Evolutionary conservation across 1,140 invertebrate species (phyloP), one percentile per base, ranked within the genome.

Genomic region (Ooceraea biroi): DNA sequence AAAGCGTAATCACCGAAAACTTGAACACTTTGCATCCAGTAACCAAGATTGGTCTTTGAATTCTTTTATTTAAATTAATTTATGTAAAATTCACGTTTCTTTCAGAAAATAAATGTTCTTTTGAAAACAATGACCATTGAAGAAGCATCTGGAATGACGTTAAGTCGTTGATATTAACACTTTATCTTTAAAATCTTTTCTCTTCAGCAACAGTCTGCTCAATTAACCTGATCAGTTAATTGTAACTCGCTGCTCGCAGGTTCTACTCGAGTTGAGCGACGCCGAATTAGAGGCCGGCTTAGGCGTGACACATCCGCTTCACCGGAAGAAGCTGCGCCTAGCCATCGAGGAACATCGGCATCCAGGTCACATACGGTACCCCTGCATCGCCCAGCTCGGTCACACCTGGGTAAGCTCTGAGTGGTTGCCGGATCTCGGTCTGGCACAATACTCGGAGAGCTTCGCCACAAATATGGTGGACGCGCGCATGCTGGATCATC

Each of bases 391-490:
- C 36, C 96, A 97, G 88, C 95, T 99, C 60, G 97, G 97, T 46
- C 98, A 98, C 92, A 97, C 97, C 3, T 99, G 98, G 98, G 97
- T 99, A 5, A 97, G 97, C 25, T 97, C 97, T 11, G 97, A 98
- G 91, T 99, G 98, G 98, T 94, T 99, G 85, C 97, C 98, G 0
- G 98, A 98, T 93, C 95, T 99, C 17, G 98, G 98, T 72, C 94
- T 99, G 61, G 96, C 97, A 52, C 94, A 98, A 95, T 98, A 98
- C 91, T 97, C 97, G 0, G 97, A 98, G 84, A 97, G 96, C 60
- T 99, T 99, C 93, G 96, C 98, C 80, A 96, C 96, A n/a, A 98
- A 98, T 88, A 96, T 99, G 92, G 97, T 99, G 7, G 98, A 99
- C 93, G 98, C 98, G 2, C 95, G 98, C 60, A 97, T 99, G 96